Base-by-base conservation (phyloP, 2,888 invertebrate genomes). In the Drosophila merina region DNA sequence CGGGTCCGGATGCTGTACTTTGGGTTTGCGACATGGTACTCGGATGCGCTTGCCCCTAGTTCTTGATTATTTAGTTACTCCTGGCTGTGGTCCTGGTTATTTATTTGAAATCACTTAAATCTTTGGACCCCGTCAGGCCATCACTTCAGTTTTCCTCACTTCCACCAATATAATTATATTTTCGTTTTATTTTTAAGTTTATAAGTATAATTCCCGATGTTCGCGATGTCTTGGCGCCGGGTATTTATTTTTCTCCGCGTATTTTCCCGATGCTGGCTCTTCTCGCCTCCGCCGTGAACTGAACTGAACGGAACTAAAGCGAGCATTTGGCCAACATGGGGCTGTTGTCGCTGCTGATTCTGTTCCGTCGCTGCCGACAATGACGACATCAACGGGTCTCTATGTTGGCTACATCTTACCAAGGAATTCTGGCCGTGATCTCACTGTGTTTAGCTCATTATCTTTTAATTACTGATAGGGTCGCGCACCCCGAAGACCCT, bases 291-390 rank as follows among this genome's bases (percentile, higher is more conserved):
- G 82, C 83, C 88, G 74, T 85, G 79, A 80, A 75, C 79, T 76
- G 52, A 88, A 86, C 77, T 76, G 78, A 80, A 75, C 79, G 76
- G 52, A 88, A 86, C 77, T 76, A 77, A 89, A 75, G 58, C 62
- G 44, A 58, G 54, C 48, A 57, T 48, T 63, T 70, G 51, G 64
- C 54, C 63, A 60, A 64, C 67, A 64, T 63, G 44, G 44, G 38
- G 50, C 58, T 63, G 62, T 64, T 58, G 62, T 36, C 77, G 72
- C 83, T 71, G 78, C 67, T 55, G 52, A 38, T 51, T 59, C 56
- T 64, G 67, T 36, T 40, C 47, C 52, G 57, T 40, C 54, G 60
- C 63, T 54, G 54, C 57, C 40, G 44, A 74, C 48, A 51, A 70
- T 74, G 75, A 71, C 74, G 71, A 64, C 70, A 74, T 57, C 75